Conservation (phyloP, 1,140 invertebrate genomes). For the Listronotus bonariensis region DNA sequence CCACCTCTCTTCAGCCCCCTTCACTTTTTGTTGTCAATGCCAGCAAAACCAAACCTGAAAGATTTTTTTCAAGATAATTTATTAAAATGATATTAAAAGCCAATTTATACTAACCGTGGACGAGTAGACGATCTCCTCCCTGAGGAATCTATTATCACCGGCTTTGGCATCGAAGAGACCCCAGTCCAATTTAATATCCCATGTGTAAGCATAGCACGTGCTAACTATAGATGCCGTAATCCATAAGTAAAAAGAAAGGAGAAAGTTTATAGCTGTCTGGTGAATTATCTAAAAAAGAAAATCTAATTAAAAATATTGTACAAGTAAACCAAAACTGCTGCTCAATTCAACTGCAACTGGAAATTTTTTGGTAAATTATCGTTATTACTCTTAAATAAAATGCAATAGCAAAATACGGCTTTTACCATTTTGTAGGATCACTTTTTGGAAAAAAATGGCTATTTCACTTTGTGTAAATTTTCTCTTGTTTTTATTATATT, state of each 20-base stretch:
- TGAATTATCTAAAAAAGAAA: slow-evolving; percentile 33
- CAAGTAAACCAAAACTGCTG: too few relatives aligned
- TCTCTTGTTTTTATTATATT: too few relatives aligned
- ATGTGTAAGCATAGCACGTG: slow-evolving; percentile 79
- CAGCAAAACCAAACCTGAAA: neutral
- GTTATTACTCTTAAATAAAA: too few relatives aligned
- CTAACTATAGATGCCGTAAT: slow-evolving; percentile 70
- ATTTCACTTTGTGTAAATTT: too few relatives aligned
- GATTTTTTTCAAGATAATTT: neutral
- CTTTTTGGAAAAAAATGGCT: too few relatives aligned
- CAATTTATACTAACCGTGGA: slow-evolving; percentile 59
- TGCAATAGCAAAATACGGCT: too few relatives aligned
- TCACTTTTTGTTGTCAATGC: too few relatives aligned
- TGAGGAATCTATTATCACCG: slow-evolving; percentile 73
- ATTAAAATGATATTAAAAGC: neutral
- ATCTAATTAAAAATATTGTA: too few relatives aligned
- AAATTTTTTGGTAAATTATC: too few relatives aligned
- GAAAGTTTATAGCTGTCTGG: slow-evolving; percentile 59
- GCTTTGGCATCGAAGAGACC: slow-evolving; percentile 82
- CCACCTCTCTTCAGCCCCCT: too few relatives aligned
- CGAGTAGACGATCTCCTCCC: slow-evolving; percentile 72
- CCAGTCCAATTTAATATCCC: slow-evolving; percentile 96
- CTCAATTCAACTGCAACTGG: too few relatives aligned
- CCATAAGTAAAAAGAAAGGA: slow-evolving; percentile 73
- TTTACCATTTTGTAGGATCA: too few relatives aligned